These are phyloP conservation scores for Heliocidaris tuberculata DNA, from an alignment of 35 echinoderm and acorn worm genomes.

Conservation along the genomic window DNA sequence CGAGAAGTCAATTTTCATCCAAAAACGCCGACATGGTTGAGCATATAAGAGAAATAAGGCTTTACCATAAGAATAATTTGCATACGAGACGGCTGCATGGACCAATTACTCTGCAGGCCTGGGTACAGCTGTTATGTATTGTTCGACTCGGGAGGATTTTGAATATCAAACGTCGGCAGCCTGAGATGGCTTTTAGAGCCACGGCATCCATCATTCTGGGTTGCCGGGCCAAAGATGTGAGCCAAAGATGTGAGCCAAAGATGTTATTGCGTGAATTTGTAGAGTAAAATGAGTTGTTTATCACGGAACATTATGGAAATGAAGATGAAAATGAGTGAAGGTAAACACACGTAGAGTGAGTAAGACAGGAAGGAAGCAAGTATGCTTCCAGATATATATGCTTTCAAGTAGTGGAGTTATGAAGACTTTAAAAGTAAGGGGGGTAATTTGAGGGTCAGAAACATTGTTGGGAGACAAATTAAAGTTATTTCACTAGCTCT, in stretches of 20 bases:
- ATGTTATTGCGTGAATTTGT: neutral
- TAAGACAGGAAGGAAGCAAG: neutral
- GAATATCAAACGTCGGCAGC: neutral
- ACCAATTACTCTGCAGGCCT: too few species aligned
- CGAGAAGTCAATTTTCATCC: too few species aligned
- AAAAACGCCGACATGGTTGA: too few species aligned
- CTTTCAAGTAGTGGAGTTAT: neutral
- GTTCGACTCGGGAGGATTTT: neutral
- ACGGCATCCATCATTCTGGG: neutral
- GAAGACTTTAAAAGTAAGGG: too few species aligned
- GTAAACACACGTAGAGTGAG: neutral
- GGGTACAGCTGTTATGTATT: neutral
- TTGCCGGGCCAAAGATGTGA: neutral
- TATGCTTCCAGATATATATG: neutral
- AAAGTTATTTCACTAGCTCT: too few species aligned
- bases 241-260: neutral
- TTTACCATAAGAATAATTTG: too few species aligned
- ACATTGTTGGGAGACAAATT: too few species aligned
- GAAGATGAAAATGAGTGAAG: neutral
- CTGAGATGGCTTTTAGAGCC: neutral
- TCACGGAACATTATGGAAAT: conserved; percentile 2
- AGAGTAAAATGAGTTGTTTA: conserved; percentile 1
- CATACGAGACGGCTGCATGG: too few species aligned
- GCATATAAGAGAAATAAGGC: too few species aligned
- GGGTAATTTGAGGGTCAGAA: too few species aligned